Base-by-base conservation (phyloP, 2,888 invertebrate genomes). In the Xestia rhomboidea region DNA sequence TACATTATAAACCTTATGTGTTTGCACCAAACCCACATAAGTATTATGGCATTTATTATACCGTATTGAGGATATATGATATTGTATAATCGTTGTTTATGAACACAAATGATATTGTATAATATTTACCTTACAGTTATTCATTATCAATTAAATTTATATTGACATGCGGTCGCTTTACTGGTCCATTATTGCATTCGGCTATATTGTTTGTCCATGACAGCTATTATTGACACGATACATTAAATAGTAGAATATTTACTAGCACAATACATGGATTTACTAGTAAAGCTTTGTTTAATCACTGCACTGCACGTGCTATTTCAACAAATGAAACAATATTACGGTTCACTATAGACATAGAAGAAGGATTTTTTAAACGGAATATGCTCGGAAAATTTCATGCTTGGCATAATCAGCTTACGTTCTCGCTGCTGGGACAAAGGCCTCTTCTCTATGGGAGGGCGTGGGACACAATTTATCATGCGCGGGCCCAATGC, bases 201-300 rank as follows among this genome's bases (percentile, higher is more conserved):
- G 54, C 54, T 21, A 64, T 21, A 64, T 83, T 76, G 66, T 67
- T 68, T 83, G 27, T 34, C 15, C 27, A 34, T 64, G n/a, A 57
- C 15, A 24, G 46, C 27, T 49, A 49, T 44, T 74, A 67, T 64
- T 57, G 34, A 49, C 63, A 83, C 46, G 54, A 30, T 77, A 64
- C 83, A 77, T 44, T 69, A 15, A 69, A 83, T 64, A 77, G 24
- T 68, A 38, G 27, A 46, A 63, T 49, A 68, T 77, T 57, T 38
- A 57, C 11, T 34, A 27, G 10, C 27, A 27, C 21, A 27, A 30
- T 54, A 57, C 21, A 66, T 44, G 41, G 13, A 49, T 64, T 57
- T 38, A 30, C 21, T 24, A 30, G 11, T 46, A 4, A 63, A 62
- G 27, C 60, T n/a, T 30, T 51, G 15, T 66, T 66, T 30, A 34